Evolutionary conservation across 1,140 invertebrate genomes (phyloP).

Genomic region (Saccostrea cuccullata): DNA sequence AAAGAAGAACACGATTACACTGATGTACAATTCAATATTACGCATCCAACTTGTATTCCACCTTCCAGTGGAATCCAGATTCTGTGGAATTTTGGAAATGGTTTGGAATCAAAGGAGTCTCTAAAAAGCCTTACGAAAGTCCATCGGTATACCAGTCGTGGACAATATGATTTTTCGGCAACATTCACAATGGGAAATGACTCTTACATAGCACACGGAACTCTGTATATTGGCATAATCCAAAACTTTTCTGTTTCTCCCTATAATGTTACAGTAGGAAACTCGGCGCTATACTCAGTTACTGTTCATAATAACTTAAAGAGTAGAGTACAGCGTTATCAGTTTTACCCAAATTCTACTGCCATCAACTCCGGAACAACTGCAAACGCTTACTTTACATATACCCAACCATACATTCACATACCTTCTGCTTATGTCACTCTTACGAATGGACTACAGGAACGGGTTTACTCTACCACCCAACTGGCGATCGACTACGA

Average conservation of each 20-base stretch:
- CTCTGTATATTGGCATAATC: not conserved
- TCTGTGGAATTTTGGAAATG: constrained; percentile 4
- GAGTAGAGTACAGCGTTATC: not conserved
- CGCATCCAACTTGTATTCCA: not conserved
- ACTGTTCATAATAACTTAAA: not conserved
- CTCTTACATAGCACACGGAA: not conserved
- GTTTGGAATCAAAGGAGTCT: not conserved
- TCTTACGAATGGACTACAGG: not conserved
- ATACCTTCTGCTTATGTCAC: not conserved
- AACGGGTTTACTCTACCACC: not conserved
- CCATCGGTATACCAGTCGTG: not conserved
- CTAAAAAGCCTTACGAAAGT: not conserved
- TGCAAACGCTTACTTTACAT: not conserved
- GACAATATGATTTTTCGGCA: not conserved
- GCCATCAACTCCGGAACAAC: not conserved
- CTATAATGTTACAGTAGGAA: not conserved
- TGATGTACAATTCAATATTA: not conserved
- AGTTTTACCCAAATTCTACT: not conserved
- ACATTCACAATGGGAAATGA: not conserved
- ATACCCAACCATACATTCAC: not conserved
- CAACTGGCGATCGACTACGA: not conserved
- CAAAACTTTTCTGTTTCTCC: not conserved
- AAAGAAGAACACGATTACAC: not conserved
- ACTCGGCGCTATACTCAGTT: not conserved
- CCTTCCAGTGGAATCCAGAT: not conserved